Percentiles rank a stretch among this genome's conserved stretches.
These are phyloP conservation scores for Ammospiza maritima DNA, from an alignment of 2,797 vertebrate genomes.

Conservation along the genomic window DNA sequence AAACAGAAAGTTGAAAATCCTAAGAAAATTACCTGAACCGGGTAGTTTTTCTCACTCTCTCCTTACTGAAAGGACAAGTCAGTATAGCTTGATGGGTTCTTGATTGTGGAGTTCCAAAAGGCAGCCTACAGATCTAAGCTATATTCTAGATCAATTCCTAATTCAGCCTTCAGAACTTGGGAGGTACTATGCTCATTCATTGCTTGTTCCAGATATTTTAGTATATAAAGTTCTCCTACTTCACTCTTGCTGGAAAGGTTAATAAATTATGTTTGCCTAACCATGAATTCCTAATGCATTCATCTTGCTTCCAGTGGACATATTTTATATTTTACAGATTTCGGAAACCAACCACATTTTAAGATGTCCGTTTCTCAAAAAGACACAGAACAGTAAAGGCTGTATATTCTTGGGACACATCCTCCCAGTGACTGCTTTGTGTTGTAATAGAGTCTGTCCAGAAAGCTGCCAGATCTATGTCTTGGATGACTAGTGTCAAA, in stretches of 20 bases:
- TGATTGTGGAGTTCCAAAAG: background rate
- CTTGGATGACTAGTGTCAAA: slow-evolving; percentile 5
- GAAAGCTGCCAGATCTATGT: background rate
- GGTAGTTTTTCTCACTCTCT: background rate
- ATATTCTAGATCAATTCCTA: background rate
- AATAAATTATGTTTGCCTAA: background rate
- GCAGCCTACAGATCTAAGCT: background rate
- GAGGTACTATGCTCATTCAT: background rate
- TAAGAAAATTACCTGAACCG: background rate
- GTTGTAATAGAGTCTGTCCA: background rate
- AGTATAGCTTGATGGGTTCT: background rate
- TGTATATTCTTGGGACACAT: background rate
- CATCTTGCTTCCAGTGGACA: background rate
- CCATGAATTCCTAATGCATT: background rate
- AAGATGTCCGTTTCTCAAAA: background rate
- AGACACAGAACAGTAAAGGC: background rate
- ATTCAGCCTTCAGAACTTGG: background rate
- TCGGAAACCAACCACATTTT: background rate
- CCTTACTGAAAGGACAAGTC: background rate
- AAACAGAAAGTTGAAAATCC: background rate
- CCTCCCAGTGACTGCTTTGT: background rate
- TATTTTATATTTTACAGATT: slow-evolving; percentile 1
- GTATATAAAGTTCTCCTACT: background rate
- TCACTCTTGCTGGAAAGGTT: background rate
- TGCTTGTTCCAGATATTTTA: background rate